phyloP scores from a whole-genome alignment of 1,140 invertebrate species.

The Pseudomyrmex flavicornis region DNA sequence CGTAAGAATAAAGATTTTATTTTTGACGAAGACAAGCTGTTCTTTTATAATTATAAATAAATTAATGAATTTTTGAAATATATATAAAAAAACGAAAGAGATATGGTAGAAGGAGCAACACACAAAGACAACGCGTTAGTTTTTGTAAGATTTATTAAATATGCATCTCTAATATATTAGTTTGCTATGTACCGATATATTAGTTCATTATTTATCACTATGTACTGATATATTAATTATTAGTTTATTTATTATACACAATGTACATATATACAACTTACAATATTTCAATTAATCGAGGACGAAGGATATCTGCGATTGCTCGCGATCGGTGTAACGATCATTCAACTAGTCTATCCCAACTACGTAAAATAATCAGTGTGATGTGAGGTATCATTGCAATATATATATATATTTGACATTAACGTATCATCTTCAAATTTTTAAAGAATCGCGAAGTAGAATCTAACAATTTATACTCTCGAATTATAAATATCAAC shows the following conservation, averaged over 20 bases:
- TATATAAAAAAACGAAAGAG: no score
- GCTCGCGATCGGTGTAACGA: constrained; percentile 9
- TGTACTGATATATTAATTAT: no score
- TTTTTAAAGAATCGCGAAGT: not conserved
- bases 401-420: no score
- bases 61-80: no score
- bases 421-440: no score
- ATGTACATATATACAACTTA: constrained; percentile 85
- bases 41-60: no score
- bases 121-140: not conserved
- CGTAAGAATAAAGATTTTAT: not conserved
- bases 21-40: not conserved
- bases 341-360: not conserved
- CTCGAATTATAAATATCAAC: constrained; percentile 33
- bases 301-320: constrained; percentile 55
- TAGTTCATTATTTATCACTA: no score
- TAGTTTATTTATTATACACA: constrained; percentile 78
- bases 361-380: constrained; percentile 7
- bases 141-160: constrained; percentile 80
- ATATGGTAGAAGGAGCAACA: not conserved
- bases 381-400: not conserved
- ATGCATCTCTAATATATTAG: constrained; percentile 83
- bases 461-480: constrained; percentile 24
- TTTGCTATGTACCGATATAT: constrained; percentile 77
- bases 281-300: constrained; percentile 61